These are phyloP conservation scores for Passerina amoena DNA, from an alignment of 2,113 vertebrate genomes.

Conservation along the genomic window DNA sequence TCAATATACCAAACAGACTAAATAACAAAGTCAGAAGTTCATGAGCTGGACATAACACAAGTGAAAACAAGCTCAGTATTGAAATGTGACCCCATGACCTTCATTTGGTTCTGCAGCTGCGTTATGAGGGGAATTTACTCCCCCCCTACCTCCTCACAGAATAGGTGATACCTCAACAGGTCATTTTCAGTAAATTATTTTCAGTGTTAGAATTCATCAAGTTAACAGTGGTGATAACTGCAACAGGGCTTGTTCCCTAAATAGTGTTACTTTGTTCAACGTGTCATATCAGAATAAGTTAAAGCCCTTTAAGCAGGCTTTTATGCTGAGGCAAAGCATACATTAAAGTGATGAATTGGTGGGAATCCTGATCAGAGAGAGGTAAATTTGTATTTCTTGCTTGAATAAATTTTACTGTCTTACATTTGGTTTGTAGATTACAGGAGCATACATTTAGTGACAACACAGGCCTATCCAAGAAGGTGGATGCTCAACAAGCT, in stretches of 20 bases:
- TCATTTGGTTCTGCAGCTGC: background rate
- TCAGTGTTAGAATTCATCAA: background rate
- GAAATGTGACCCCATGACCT: background rate
- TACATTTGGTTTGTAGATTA: slow-evolving; percentile 64
- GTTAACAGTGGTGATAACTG: background rate
- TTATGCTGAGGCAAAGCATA: slow-evolving; percentile 37
- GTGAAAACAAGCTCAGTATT: background rate
- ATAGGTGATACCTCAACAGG: background rate
- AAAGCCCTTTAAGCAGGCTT: slow-evolving; percentile 9
- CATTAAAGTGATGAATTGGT: slow-evolving; percentile 71
- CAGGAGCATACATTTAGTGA: slow-evolving; percentile 48
- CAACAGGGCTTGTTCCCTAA: slow-evolving; percentile 2
- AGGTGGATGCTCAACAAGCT: slow-evolving; percentile 15
- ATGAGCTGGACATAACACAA: background rate
- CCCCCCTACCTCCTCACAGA: background rate
- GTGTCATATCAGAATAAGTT: background rate
- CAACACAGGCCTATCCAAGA: slow-evolving; percentile 37
- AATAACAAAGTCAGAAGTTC: slow-evolving; percentile 1
- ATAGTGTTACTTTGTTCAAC: slow-evolving; percentile 4
- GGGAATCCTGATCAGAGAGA: slow-evolving; percentile 55
- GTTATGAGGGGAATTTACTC: background rate
- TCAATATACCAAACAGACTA: background rate
- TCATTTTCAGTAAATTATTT: slow-evolving; percentile 6
- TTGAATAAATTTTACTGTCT: slow-evolving; percentile 65
- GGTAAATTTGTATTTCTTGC: slow-evolving; percentile 66